Evolutionary conservation across 2,113 vertebrate genomes (phyloP).

Genomic region (Grus americana): DNA sequence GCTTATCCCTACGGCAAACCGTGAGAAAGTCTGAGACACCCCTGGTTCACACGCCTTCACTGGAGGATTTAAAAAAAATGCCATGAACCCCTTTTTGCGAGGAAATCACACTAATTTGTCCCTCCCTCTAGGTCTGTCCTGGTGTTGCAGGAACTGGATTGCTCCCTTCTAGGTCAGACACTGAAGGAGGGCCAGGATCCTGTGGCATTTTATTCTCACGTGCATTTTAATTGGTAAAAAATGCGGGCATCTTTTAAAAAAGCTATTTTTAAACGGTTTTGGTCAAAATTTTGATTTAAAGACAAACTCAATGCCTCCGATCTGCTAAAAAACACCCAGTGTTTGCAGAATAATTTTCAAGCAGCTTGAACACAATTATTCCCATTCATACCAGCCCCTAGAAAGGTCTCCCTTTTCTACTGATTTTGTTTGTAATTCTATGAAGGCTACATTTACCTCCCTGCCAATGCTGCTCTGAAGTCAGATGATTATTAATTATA

Average conservation of each 20-base stretch:
- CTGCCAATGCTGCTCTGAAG: slow-evolving; percentile 28
- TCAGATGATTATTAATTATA: slow-evolving; percentile 66
- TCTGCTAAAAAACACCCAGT: not conserved
- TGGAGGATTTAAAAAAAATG: not conserved
- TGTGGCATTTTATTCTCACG: not conserved
- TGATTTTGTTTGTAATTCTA: slow-evolving; percentile 47
- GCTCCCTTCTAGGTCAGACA: not conserved
- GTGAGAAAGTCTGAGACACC: not conserved
- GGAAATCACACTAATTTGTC: not conserved
- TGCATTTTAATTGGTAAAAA: not conserved
- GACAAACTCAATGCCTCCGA: not conserved
- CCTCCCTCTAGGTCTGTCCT: not conserved
- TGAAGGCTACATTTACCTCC: slow-evolving; percentile 43
- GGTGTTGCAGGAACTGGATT: not conserved
- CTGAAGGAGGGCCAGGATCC: not conserved
- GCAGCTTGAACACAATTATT: not conserved
- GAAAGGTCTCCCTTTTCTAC: slow-evolving; percentile 2
- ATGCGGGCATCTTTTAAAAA: not conserved
- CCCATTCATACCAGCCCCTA: not conserved
- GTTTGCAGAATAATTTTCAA: not conserved
- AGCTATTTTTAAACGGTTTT: not conserved
- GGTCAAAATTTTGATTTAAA: not conserved
- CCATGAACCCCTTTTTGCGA: not conserved
- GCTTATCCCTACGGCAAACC: not conserved
- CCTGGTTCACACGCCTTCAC: rapidly evolving